Conservation (phyloP, 1,140 invertebrate genomes). For the Forficula auricularia region DNA sequence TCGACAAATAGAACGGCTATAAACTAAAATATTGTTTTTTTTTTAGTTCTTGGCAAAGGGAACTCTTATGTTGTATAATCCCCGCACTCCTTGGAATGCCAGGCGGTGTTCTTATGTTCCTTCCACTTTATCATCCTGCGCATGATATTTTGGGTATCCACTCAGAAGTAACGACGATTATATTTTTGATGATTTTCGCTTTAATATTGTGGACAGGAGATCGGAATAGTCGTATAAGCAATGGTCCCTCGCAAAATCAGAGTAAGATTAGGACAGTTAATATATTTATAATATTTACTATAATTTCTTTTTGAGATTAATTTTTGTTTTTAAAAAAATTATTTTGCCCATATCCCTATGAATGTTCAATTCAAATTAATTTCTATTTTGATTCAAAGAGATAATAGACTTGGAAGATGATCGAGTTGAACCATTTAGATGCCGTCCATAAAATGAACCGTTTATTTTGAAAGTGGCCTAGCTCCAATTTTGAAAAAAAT, state of each 20-base stretch:
- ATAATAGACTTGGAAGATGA: no score
- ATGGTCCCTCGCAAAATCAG: no score
- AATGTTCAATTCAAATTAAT: no score
- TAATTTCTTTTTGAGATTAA: conserved; percentile 4
- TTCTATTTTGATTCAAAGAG: no score
- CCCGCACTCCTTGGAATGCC: conserved; percentile 47
- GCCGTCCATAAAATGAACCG: no score
- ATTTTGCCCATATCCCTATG: no score
- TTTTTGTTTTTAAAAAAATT: no score
- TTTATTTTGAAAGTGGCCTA: no score
- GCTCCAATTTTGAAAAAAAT: no score
- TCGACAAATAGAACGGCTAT: not conserved
- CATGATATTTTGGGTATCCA: conserved; percentile 49
- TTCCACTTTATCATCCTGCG: conserved; percentile 54
- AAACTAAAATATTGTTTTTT: not conserved
- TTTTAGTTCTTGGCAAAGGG: conserved; percentile 18
- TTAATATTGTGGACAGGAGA: conserved; percentile 37
- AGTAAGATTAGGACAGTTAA: no score
- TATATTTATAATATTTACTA: not conserved
- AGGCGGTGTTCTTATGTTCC: conserved; percentile 47
- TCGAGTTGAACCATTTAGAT: no score
- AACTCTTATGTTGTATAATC: conserved; percentile 35
- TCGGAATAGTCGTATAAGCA: no score
- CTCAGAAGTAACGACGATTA: conserved; percentile 49
- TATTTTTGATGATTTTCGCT: conserved; percentile 39